These are phyloP conservation scores for Diplolepis rosae DNA, from an alignment of 2,888 invertebrate species.

Conservation along the genomic window DNA sequence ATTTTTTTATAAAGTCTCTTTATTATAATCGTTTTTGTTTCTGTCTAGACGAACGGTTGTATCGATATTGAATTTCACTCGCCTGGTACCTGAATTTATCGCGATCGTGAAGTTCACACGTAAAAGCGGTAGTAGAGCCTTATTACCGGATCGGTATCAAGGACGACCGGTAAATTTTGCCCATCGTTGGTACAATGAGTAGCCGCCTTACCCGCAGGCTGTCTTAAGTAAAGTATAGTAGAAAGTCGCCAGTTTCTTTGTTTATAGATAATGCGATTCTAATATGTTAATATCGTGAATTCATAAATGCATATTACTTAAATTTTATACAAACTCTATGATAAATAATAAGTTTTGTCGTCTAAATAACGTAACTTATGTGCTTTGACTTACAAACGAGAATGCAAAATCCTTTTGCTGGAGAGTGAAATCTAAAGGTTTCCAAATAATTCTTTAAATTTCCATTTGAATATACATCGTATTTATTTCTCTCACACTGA, in stretches of 20 bases:
- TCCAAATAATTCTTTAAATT: no score
- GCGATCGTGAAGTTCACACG: slow-evolving; percentile 3
- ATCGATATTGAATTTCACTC: slow-evolving; percentile 11
- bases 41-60: background rate
- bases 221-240: background rate
- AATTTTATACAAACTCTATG: no score
- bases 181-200: background rate
- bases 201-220: background rate
- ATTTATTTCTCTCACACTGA: no score
- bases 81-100: slow-evolving; percentile 18
- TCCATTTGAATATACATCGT: no score
- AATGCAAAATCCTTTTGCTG: no score
- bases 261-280: background rate
- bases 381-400: no score
- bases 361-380: no score
- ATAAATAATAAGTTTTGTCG: no score
- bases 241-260: slow-evolving; percentile 4
- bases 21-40: background rate
- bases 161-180: slow-evolving; percentile 20
- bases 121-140: background rate
- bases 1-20: slow-evolving; percentile 36
- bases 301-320: background rate
- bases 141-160: slow-evolving; percentile 30
- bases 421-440: no score
- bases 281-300: slow-evolving; percentile 3